Percentiles rank a stretch among this genome's conserved stretches.
These are phyloP conservation scores for Belgica antarctica DNA, from an alignment of 2,888 invertebrate genomes.

Conservation along the genomic window DNA sequence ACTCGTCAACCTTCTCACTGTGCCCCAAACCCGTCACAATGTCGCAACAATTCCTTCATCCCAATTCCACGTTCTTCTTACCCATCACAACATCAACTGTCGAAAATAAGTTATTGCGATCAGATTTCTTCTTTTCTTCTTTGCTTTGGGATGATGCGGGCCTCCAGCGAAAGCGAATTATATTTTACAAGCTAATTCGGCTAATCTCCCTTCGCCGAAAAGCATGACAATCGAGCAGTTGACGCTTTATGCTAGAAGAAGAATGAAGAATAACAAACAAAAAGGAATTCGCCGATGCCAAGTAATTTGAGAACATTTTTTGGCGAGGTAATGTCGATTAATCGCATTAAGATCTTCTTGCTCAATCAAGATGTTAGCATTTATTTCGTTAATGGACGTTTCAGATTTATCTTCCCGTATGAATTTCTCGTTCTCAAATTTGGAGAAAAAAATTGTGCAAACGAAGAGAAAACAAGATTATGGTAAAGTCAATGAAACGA, in stretches of 20 bases:
- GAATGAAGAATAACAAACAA: not conserved
- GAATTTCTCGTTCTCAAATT: not conserved
- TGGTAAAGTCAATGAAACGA: too few species aligned
- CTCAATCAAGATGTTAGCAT: not conserved
- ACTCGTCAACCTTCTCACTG: too few species aligned
- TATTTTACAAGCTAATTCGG: not conserved
- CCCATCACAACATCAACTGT: too few species aligned
- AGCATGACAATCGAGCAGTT: not conserved
- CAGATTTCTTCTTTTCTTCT: not conserved
- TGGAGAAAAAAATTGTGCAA: too few species aligned
- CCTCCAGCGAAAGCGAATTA: not conserved
- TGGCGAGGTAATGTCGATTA: not conserved
- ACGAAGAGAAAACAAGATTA: too few species aligned
- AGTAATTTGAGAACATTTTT: not conserved
- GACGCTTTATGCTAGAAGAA: too few species aligned
- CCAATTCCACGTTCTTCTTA: too few species aligned
- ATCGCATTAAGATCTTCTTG: not conserved
- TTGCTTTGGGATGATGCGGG: not conserved
- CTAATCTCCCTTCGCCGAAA: not conserved
- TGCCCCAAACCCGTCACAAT: too few species aligned
- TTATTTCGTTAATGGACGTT: not conserved
- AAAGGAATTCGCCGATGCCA: not conserved
- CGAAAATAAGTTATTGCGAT: too few species aligned
- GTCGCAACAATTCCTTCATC: too few species aligned
- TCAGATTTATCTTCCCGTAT: too few species aligned